Percentiles rank a stretch among this genome's conserved stretches.
Conservation (phyloP, 2,888 invertebrate genomes). For the Andrena praecox region DNA sequence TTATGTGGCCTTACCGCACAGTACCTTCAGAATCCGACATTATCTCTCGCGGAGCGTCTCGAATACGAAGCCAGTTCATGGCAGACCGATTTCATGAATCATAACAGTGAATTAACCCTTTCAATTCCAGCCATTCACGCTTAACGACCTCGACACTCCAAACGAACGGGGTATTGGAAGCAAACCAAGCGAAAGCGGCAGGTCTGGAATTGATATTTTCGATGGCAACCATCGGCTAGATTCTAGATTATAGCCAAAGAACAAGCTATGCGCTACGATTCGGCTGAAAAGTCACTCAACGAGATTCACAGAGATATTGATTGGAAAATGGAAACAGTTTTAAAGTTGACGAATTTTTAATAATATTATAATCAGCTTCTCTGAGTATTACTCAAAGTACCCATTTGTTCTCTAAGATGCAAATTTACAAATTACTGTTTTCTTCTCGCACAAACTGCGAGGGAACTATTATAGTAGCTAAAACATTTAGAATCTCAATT, state of each 20-base stretch:
- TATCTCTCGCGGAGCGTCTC: constrained; percentile 46
- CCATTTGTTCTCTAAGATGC: no score
- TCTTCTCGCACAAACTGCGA: no score
- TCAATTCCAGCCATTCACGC: constrained; percentile 37
- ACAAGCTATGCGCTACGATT: no score
- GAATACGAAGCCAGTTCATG: constrained; percentile 47
- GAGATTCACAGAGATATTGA: no score
- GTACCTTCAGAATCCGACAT: constrained; percentile 50
- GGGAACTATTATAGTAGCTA: no score
- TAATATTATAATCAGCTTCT: no score
- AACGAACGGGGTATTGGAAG: constrained; percentile 17
- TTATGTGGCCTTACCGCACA: constrained; percentile 45
- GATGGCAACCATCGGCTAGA: constrained; percentile 8
- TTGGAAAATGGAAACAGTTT: no score
- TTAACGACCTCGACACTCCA: constrained; percentile 39
- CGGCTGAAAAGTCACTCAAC: neutral
- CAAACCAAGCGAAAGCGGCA: constrained; percentile 33
- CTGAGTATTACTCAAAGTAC: no score
- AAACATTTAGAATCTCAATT: no score
- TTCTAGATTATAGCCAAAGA: neutral
- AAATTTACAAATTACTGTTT: no score
- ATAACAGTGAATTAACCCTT: constrained; percentile 60
- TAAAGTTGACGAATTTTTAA: no score
- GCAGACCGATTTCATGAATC: constrained; percentile 56
- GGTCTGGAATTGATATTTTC: constrained; percentile 27